A percentile compares a stretch with the other conserved stretches of the same genome.
These are phyloP conservation scores for Clytia hemisphaerica DNA, from an alignment of 30 jellyfish, hydroid and myxozoan genomes.

Conservation along the genomic window DNA sequence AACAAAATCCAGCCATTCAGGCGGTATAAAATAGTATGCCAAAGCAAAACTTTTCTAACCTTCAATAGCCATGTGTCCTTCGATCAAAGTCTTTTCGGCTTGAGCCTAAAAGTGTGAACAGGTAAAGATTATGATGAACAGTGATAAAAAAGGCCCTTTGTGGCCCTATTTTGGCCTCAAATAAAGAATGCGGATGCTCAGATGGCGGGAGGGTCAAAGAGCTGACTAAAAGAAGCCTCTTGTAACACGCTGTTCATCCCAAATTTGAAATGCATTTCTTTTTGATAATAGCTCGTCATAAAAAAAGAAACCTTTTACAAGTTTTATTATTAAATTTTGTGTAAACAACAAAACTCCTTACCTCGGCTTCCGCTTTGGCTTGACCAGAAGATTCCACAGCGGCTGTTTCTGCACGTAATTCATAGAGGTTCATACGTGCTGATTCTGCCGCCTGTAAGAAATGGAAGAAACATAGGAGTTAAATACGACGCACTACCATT, in stretches of 20 bases:
- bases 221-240: not conserved
- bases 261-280: not conserved
- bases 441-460: constrained; percentile 83
- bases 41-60: constrained; percentile 43
- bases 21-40: too few species aligned
- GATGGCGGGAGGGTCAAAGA: too few species aligned
- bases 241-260: not conserved
- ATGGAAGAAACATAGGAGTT: not conserved
- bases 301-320: not conserved
- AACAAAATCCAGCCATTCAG: too few species aligned
- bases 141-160: not conserved
- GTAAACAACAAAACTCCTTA: not conserved
- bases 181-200: too few species aligned
- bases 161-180: too few species aligned
- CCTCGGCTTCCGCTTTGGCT: constrained; percentile 94
- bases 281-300: too few species aligned
- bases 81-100: constrained; percentile 79
- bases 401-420: constrained; percentile 85
- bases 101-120: constrained; percentile 57
- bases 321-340: not conserved
- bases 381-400: constrained; percentile 97
- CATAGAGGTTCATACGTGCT: constrained; percentile 63
- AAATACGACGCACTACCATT: too few species aligned
- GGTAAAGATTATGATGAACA: not conserved
- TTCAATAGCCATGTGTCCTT: constrained; percentile 86